Evolutionary conservation across 92 coral and sea anemone genomes (phyloP).

Genomic region (Bergia sp.): DNA sequence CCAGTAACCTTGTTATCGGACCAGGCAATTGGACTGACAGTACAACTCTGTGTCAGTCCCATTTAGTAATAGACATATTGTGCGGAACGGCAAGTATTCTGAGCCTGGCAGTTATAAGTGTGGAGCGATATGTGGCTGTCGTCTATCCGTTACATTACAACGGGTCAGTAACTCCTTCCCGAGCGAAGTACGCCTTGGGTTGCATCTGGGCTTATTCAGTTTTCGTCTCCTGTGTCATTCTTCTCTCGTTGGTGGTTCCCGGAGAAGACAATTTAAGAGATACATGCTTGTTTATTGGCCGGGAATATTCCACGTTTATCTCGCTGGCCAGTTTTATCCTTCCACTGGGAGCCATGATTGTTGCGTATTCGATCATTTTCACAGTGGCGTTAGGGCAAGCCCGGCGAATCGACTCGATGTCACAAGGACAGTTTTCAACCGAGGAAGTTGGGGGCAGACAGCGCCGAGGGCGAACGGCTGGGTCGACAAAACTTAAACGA

Average conservation of each 20-base stretch:
- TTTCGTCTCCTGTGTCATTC: slow-evolving; percentile 64
- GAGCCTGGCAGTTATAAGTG: slow-evolving; percentile 78
- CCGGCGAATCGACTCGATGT: slow-evolving; percentile 64
- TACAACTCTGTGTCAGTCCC: slow-evolving; percentile 59
- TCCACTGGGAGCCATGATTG: slow-evolving; percentile 74
- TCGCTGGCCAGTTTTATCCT: slow-evolving; percentile 78
- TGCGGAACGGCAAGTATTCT: slow-evolving; percentile 90
- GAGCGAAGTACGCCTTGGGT: slow-evolving; percentile 62
- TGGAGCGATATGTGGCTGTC: slow-evolving; percentile 91
- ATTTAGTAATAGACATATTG: slow-evolving; percentile 77
- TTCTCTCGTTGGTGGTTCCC: slow-evolving; percentile 55
- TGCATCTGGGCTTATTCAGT: slow-evolving; percentile 85
- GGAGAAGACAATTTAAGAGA: slow-evolving; percentile 37
- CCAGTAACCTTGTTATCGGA: slow-evolving; percentile 51
- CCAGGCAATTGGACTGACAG: slow-evolving; percentile 43
- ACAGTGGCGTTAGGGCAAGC: slow-evolving; percentile 79
- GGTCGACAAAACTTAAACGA: slow-evolving; percentile 52
- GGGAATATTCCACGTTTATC: slow-evolving; percentile 70
- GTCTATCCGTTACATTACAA: slow-evolving; percentile 81
- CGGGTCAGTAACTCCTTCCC: slow-evolving; percentile 69
- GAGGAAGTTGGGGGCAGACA: slow-evolving; percentile 20
- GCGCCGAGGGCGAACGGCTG: slow-evolving; percentile 35
- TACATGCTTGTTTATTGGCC: slow-evolving; percentile 76
- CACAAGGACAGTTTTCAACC: slow-evolving; percentile 30
- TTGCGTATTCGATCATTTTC: slow-evolving; percentile 80